Evolutionary conservation across 2,888 invertebrate genomes (phyloP).

Genomic region (Epicampocera succincta): DNA sequence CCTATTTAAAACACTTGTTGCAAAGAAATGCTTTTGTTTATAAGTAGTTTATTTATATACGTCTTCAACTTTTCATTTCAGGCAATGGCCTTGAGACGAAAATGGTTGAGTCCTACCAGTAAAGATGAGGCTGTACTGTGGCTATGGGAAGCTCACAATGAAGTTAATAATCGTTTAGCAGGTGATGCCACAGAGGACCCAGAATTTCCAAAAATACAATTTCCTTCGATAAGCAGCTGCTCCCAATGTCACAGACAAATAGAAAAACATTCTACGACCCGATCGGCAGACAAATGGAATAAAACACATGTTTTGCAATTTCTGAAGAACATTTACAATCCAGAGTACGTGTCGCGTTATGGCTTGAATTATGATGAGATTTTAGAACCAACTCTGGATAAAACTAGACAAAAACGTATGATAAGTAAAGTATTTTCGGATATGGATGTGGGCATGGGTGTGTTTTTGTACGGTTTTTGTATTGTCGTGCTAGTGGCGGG

Average conservation of each 20-base stretch:
- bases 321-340: constrained; percentile 79
- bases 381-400: constrained; percentile 74
- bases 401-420: constrained; percentile 77
- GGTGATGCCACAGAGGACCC: constrained; percentile 96
- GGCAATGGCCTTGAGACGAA: constrained; percentile 88
- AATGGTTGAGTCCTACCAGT: constrained; percentile 86
- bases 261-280: constrained; percentile 38
- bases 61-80: constrained; percentile 77
- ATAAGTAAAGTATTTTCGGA: constrained; percentile 79
- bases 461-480: constrained; percentile 88
- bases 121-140: constrained; percentile 92
- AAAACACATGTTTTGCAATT: constrained; percentile 78
- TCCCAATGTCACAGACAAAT: constrained; percentile 83
- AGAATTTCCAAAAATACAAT: constrained; percentile 92
- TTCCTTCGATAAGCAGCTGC: constrained; percentile 88
- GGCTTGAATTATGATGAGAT: constrained; percentile 76
- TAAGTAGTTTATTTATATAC: no score
- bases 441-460: constrained; percentile 88
- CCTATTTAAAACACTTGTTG: no score
- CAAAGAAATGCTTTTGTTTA: no score
- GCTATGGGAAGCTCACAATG: constrained; percentile 97
- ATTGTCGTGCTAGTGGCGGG: constrained; percentile 89
- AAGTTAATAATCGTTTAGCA: constrained; percentile 92
- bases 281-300: constrained; percentile 76
- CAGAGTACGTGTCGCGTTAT: constrained; percentile 77